Base-by-base conservation (phyloP, 2,888 invertebrate species). In the Hydrotaea cyrtoneurina region DNA sequence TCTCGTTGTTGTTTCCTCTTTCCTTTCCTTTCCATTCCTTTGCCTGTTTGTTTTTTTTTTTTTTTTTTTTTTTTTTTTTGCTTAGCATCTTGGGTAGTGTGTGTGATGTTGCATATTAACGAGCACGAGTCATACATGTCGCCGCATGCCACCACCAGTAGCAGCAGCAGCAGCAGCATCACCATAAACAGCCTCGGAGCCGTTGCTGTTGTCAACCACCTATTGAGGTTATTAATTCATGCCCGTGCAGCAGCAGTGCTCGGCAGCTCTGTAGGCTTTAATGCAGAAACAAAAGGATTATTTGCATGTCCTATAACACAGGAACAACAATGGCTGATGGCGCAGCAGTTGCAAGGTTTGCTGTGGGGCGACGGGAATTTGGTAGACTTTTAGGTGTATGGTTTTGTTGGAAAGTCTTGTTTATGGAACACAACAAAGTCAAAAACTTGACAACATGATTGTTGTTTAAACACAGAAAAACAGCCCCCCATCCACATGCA, bases 81-180 rank as follows among this genome's bases (percentile, higher is more conserved):
- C 85, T 79, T 82, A 85, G 79, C 85, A 79, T 79, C 79, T 85
- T 85, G 82, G 82, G 81, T 85, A 85, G 82, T 85, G 85, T 82
- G 77, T 85, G 81, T 82, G 78, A 84, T 84, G 84, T 84, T 81
- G 85, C 85, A 85, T 85, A 79, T 72, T 82, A 76, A 82, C 46
- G 79, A 82, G 73, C 50, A 64, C 66, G 17, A 13, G 69, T 4
- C 17, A 31, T 31, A 62, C 31, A 31, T 62, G 62, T 64, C 73
- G 78, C 64, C 57, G 80, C 75, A 80, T 78, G 59, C 78, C 72
- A 79, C 55, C 75, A 73, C 11, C 81, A 76, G 53, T 43, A 78
- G 7, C 43, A n/a, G 7, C 39, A 66, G 2, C 31, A 23, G 19
- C 43, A 55, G 11, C n/a, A n/a, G 10, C 23, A 55, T n/a, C 23